Evolutionary conservation across 2,888 invertebrate species (phyloP).

Genomic region (Plebejus argus): DNA sequence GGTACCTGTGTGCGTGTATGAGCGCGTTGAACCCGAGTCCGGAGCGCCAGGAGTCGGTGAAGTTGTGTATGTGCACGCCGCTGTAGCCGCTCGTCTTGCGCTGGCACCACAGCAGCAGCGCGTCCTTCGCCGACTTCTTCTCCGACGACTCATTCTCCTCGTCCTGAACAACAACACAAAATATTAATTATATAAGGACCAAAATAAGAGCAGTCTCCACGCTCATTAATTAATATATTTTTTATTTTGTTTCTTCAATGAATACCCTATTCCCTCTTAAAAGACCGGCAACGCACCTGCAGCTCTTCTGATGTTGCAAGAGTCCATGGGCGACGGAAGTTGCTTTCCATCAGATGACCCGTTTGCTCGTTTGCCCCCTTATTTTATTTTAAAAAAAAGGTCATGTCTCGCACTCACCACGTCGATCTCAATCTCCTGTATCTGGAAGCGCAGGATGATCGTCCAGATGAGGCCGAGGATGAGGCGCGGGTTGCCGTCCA

Average conservation of each 20-base stretch:
- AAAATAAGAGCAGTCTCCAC: too few species aligned
- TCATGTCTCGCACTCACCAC: constrained; percentile 85
- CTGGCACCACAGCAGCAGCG: constrained; percentile 98
- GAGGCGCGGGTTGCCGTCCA: constrained; percentile 97
- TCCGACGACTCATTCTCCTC: constrained; percentile 98
- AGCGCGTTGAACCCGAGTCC: constrained; percentile 99
- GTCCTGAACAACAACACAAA: constrained; percentile 79
- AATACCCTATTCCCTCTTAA: too few species aligned
- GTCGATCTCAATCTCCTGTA: constrained; percentile 98
- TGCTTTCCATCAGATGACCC: too few species aligned
- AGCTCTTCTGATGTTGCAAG: too few species aligned
- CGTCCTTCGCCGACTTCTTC: constrained; percentile 99
- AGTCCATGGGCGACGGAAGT: too few species aligned
- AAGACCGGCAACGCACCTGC: too few species aligned
- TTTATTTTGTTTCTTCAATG: too few species aligned
- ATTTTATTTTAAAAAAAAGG: background rate
- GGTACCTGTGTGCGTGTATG: constrained; percentile 92
- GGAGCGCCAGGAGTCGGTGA: constrained; percentile 96
- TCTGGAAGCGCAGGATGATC: constrained; percentile 99
- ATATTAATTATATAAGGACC: background rate
- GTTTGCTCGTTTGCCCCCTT: too few species aligned
- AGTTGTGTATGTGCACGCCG: constrained; percentile 93
- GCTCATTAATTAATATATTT: too few species aligned
- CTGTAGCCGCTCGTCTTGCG: constrained; percentile 97
- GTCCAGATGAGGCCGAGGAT: constrained; percentile 99